Percentiles rank a stretch among this genome's conserved stretches.
Conservation (phyloP, 2,888 invertebrate genomes). For the Andrena marginata region DNA sequence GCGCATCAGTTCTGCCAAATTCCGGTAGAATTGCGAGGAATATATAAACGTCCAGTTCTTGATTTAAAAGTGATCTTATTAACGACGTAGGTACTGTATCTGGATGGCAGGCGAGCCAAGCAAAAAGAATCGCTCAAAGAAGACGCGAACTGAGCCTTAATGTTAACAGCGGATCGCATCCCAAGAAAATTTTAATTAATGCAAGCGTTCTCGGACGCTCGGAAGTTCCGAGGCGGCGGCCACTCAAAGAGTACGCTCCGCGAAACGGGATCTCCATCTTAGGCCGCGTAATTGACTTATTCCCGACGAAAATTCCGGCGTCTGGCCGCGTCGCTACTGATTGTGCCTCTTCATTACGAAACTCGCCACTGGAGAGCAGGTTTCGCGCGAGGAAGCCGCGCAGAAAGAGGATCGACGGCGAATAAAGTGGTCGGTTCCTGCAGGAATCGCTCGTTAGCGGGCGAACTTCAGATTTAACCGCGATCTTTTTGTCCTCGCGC, state of each 20-base stretch:
- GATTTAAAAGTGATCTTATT: no score
- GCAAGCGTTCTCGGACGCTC: not conserved
- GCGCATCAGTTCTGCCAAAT: no score
- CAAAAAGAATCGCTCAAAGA: conserved; percentile 4
- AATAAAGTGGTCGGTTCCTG: conserved; percentile 17
- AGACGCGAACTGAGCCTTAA: not conserved
- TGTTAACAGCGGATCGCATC: not conserved
- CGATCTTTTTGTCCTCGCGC: conserved; percentile 48
- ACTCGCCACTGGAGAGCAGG: conserved; percentile 28
- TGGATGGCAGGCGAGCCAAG: no score
- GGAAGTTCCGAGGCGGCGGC: conserved; percentile 10
- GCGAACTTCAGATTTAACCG: conserved; percentile 57
- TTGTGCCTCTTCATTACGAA: conserved; percentile 36
- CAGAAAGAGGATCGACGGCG: not conserved
- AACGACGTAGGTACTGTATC: no score
- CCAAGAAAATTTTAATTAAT: conserved; percentile 16
- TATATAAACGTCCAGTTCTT: no score
- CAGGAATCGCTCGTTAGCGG: conserved; percentile 68
- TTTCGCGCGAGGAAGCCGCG: conserved; percentile 14
- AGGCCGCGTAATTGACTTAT: conserved; percentile 55
- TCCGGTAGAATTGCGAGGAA: no score
- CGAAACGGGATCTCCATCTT: conserved; percentile 30
- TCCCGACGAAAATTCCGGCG: conserved; percentile 43
- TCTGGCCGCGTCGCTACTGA: conserved; percentile 30
- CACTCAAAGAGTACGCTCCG: not conserved